phyloP scores from a whole-genome alignment of 2,888 invertebrate species.

The Pelosia muscerda region DNA sequence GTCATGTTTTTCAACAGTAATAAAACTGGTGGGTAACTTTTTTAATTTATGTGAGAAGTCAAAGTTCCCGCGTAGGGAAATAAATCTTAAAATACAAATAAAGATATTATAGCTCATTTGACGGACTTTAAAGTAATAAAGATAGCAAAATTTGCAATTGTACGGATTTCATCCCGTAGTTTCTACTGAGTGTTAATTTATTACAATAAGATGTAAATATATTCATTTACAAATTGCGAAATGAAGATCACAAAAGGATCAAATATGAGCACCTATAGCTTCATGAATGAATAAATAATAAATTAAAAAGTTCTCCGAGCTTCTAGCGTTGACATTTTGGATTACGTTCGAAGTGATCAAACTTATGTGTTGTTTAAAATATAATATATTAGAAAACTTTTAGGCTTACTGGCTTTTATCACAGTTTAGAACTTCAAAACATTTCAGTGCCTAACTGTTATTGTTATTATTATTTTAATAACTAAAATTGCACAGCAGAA shows the following conservation, averaged over 20 bases:
- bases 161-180: constrained; percentile 33
- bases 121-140: constrained; percentile 26
- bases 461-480: background rate
- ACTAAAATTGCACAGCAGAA: background rate
- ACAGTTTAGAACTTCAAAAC: background rate
- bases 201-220: constrained; percentile 45
- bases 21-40: background rate
- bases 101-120: constrained; percentile 27
- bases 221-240: constrained; percentile 45
- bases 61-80: constrained; percentile 26
- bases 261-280: constrained; percentile 34
- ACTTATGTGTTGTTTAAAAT: background rate
- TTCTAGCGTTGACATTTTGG: constrained; percentile 33
- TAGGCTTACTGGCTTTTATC: background rate
- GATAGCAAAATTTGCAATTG: constrained; percentile 44
- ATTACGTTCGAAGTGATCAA: constrained; percentile 7
- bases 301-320: constrained; percentile 19
- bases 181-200: constrained; percentile 32
- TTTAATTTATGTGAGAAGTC: constrained; percentile 21
- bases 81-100: constrained; percentile 29
- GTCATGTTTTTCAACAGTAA: constrained; percentile 6
- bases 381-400: background rate
- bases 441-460: constrained; percentile 1
- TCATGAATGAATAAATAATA: constrained; percentile 31
- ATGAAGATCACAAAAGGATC: constrained; percentile 39